Base-by-base conservation (phyloP, 1,140 invertebrate genomes). In the Armadillidium nasatum region DNA sequence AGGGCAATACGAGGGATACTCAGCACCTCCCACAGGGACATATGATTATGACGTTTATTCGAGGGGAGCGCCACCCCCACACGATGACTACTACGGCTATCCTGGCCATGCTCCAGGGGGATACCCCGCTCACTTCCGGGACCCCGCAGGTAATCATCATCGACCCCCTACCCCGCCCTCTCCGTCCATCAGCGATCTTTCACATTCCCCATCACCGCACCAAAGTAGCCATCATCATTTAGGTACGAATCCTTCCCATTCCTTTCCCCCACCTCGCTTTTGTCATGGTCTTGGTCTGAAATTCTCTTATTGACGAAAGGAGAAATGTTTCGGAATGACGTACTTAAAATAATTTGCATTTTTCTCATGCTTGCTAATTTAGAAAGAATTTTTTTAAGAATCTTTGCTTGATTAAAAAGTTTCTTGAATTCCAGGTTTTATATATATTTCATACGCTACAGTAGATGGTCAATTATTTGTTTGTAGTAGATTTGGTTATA, bases 81-180 rank as follows among this genome's bases (percentile, higher is more conserved):
- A 60, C 50, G 50, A 60, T 19, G 50, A 60, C 19, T 60, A 60
- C 50, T 60, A 60, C 50, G 50, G 50, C 50, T 60, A 60, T 60
- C 50, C 50, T 19, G 50, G 11, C 19, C 50, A 60, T 19, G 19
- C 50, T 15, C 50, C 11, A 19, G 50, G 50, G 50, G 50, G 50
- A 60, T 60, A 60, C 50, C 50, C 50, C 50, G 50, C 50, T 19
- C 50, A 60, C 50, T 60, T 60, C 50, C 11, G 50, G 19, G 50
- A 60, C 50, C 50, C 50, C 50, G 50, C 50, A 60, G 50, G 50
- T 60, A 60, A 60, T 60, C 50, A 15, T 19, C 1, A 19, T 60
- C 50, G 19, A 13, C 19, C 50, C 11, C 50, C 11, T 19, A 13
- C 11, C 19, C 50, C 50, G 11, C 50, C 50, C 19, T 3, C 50